Conservation (phyloP, 1,140 invertebrate genomes). For the Cherax destructor region DNA sequence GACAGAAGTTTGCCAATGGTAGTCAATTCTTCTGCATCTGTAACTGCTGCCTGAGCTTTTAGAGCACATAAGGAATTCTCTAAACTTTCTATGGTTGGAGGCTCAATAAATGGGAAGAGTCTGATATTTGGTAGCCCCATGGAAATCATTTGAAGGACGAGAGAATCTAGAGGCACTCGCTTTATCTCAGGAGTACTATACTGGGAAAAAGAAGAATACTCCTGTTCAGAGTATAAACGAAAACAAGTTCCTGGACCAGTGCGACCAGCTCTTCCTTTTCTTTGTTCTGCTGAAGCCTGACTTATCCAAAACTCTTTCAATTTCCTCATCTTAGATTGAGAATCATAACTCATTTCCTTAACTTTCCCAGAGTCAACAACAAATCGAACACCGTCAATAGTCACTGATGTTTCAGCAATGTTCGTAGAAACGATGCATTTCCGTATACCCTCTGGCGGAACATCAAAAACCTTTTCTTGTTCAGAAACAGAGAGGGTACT, state of each 20-base stretch:
- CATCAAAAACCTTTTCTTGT: constrained; percentile 99
- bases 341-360: constrained; percentile 97
- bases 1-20: constrained; percentile 91
- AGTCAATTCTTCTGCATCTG: constrained; percentile 90
- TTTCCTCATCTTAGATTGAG: constrained; percentile 89
- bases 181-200: constrained; percentile 94
- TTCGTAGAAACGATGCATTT: constrained; percentile 99
- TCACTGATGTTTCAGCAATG: constrained; percentile 99
- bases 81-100: constrained; percentile 86
- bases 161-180: constrained; percentile 92
- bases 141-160: constrained; percentile 95
- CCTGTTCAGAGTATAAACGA: constrained; percentile 91
- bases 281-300: constrained; percentile 96
- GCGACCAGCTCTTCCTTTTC: constrained; percentile 93
- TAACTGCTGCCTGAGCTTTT: constrained; percentile 84
- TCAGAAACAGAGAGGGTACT: constrained; percentile 94
- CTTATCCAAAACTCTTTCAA: constrained; percentile 98
- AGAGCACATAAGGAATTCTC: constrained; percentile 82
- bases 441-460: constrained; percentile 93
- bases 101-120: constrained; percentile 96
- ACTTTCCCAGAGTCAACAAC: constrained; percentile 98
- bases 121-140: constrained; percentile 94
- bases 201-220: constrained; percentile 86
- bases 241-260: constrained; percentile 84
- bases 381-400: constrained; percentile 98